These are phyloP conservation scores for Nannoperca australis DNA, from an alignment of 2,797 vertebrate genomes.

Conservation along the genomic window DNA sequence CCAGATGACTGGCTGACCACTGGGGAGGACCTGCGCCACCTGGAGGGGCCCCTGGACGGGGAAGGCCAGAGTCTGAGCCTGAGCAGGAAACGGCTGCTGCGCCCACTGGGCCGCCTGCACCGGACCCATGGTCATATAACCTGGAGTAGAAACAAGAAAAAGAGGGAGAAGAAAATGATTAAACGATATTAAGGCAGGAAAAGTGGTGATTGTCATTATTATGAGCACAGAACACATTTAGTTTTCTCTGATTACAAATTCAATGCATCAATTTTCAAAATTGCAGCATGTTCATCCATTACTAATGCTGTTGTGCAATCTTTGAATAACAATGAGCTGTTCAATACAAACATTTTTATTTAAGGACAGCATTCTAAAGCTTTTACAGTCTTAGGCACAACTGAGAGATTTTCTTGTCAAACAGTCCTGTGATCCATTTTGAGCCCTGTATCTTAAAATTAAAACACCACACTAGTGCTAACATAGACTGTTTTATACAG, in stretches of 20 bases:
- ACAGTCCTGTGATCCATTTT: background rate
- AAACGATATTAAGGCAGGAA: slow-evolving; percentile 5
- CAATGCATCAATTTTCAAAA: slow-evolving; percentile 13
- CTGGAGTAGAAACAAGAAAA: slow-evolving; percentile 69
- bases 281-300: slow-evolving; percentile 6
- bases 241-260: slow-evolving; percentile 1
- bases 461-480: background rate
- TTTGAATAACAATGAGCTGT: slow-evolving; percentile 7
- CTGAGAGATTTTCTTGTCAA: slow-evolving; percentile 1
- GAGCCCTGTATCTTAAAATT: background rate
- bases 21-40: slow-evolving; percentile 96
- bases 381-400: background rate
- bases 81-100: slow-evolving; percentile 92
- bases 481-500: background rate
- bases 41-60: slow-evolving; percentile 93
- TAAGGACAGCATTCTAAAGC: background rate
- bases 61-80: slow-evolving; percentile 92
- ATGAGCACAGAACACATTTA: slow-evolving; percentile 10
- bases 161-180: background rate
- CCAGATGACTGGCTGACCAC: slow-evolving; percentile 96
- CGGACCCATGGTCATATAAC: slow-evolving; percentile 98
- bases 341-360: background rate
- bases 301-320: background rate
- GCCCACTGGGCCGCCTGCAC: slow-evolving; percentile 98
- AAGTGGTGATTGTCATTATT: background rate